These are phyloP conservation scores for Acanthosepion pharaonis DNA, from an alignment of 2,888 invertebrate genomes.

Conservation along the genomic window DNA sequence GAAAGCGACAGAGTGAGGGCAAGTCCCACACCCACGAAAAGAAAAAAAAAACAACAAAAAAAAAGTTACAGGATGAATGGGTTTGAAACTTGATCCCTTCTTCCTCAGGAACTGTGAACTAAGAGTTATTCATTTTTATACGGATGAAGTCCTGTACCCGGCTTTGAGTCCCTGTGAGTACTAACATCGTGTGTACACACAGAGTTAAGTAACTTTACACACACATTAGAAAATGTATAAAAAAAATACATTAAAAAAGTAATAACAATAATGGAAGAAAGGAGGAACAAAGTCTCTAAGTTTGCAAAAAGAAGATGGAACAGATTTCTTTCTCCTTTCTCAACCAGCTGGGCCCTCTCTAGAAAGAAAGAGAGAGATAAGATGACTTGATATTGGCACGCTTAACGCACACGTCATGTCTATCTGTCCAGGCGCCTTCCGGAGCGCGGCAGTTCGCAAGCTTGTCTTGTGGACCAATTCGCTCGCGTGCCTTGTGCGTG, in stretches of 20 bases:
- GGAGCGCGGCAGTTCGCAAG: not conserved
- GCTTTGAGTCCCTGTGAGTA: not conserved
- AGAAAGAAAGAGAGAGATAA: not conserved
- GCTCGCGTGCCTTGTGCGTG: not conserved
- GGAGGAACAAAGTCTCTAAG: not conserved
- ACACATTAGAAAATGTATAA: not conserved
- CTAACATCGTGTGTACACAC: not conserved
- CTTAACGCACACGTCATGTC: not conserved
- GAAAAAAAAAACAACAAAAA: not conserved
- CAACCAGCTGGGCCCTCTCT: not conserved
- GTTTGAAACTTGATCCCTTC: not conserved
- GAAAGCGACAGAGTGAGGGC: not conserved
- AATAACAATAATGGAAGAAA: not conserved
- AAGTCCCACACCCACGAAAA: not conserved
- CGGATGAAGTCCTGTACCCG: not conserved
- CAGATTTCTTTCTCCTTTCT: not conserved
- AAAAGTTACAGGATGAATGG: not conserved
- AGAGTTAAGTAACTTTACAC: not conserved
- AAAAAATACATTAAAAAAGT: not conserved
- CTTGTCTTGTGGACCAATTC: not conserved
- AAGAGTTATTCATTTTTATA: constrained; percentile 11
- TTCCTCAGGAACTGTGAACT: not conserved
- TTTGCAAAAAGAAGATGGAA: not conserved
- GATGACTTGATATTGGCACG: not conserved
- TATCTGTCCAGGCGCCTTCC: not conserved